Evolutionary conservation across 1,140 invertebrate species (phyloP), one percentile per base, ranked within the genome.

Genomic region (Parapsyche elsis): DNA sequence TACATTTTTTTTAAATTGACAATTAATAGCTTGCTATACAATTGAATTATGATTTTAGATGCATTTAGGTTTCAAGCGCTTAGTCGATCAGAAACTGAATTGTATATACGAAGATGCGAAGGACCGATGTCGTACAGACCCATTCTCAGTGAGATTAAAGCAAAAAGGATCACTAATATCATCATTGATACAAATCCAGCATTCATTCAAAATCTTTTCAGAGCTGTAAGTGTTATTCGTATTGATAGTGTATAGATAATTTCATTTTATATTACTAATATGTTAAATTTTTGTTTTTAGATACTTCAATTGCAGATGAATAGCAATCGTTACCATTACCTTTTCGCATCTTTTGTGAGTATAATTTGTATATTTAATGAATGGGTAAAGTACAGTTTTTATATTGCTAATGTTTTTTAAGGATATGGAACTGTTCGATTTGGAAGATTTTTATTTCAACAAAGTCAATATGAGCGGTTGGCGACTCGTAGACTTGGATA

Each of bases 381-480:
- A 45, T 44, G 9, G 19, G 5, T 46, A 45, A 38, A 57, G n/a
- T n/a, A n/a, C n/a, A n/a, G n/a, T n/a, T 26, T n/a, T 71, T 23
- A 71, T 30, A 24, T 9, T 24, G 4, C 4, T 21, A 24, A 38
- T 73, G 74, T 30, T 79, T 46, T 88, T 87, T 7, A 87, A 96
- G 95, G 95, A 97, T 87, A 92, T 97, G 84, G 95, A 97, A 87
- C 93, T 95, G 12, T 97, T 97, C 84, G 95, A 97, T 87, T 87
- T 98, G 77, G 96, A 97, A 88, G 96, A 98, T 86, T 97, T 98
- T 88, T 96, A 95, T 85, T 97, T 97, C 89, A 97, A 97, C 88
- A 94, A 93, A 77, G 96, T 97, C 12, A 98, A 98, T 87, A 97
- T 98, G 89, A 97, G 96, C 53, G 95, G 95, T 5, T 98, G 95